Base-by-base conservation (phyloP, 2,888 invertebrate genomes). In the Oegoconia quadripuncta region DNA sequence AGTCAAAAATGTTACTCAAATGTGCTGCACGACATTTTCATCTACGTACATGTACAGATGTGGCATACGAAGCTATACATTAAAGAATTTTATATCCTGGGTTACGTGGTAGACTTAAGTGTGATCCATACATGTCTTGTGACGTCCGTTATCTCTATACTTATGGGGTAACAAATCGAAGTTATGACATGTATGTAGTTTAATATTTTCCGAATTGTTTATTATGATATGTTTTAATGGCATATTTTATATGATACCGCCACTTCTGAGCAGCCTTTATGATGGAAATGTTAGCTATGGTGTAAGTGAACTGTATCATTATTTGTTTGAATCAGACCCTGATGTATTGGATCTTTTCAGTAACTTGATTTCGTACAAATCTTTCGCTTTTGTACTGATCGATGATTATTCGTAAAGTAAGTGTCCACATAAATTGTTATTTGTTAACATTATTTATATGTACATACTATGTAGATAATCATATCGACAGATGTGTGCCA, bases 381-480 rank as follows among this genome's bases (percentile, higher is more conserved):
- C 14, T 20, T 13, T 37, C 26, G 30, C 31, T 40, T 31, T 26
- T 35, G 30, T 39, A 39, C 29, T 28, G 30, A 25, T 34, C 16
- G 11, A 18, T 18, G 23, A 18, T 31, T 40, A 31, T 35, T 18
- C 34, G 15, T 25, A 20, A 40, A 31, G 14, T 18, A 28, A 17
- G 20, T 22, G 31, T 26, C 18, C 35, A 26, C 20, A 28, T 13
- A 35, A 28, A 33, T 18, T 33, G 33, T 33, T 34, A 33, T 29
- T 37, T 37, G 41, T 41, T 37, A 30, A 41, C 41, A 34, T 34
- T 37, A 41, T 37, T 37, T 41, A 37, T 41, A 37, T 58, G 52
- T 52, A 55, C 48, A 49, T 52, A 51, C 46, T 51, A 48, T 59
- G 57, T 57, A 59, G 48, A 55, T 56, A 49, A 45, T 45, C 42